phyloP scores from a whole-genome alignment of 2,888 invertebrate species.

The Latrodectus hesperus region DNA sequence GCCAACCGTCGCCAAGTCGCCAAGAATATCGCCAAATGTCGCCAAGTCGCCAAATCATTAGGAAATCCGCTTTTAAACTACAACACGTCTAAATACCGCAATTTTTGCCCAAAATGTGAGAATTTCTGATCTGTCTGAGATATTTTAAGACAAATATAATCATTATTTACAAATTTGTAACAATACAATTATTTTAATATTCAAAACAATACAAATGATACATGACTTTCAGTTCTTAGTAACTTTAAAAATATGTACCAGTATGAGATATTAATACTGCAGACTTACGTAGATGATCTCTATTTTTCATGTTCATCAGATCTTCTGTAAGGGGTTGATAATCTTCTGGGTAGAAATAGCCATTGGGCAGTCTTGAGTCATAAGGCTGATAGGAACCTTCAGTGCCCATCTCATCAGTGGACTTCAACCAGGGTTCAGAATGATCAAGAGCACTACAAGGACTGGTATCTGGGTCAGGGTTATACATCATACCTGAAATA shows the following conservation, averaged over 20 bases:
- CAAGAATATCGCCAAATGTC: too few species aligned
- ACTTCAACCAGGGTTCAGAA: constrained; percentile 63
- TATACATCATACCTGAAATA: constrained; percentile 56
- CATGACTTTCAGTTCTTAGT: background rate
- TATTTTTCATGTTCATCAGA: constrained; percentile 71
- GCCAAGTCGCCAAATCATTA: too few species aligned
- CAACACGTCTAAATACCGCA: too few species aligned
- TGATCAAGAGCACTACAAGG: constrained; percentile 65
- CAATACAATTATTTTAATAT: background rate
- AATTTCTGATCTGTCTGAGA: too few species aligned
- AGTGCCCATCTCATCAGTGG: constrained; percentile 74
- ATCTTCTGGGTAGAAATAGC: constrained; percentile 72
- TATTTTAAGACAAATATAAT: too few species aligned
- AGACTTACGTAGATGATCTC: constrained; percentile 72
- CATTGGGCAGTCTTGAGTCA: constrained; percentile 71
- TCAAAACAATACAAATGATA: background rate
- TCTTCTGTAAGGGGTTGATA: constrained; percentile 72
- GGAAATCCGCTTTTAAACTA: too few species aligned
- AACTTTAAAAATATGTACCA: background rate
- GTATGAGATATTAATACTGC: background rate
- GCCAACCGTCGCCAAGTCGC: too few species aligned
- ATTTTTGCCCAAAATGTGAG: too few species aligned
- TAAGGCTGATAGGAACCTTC: constrained; percentile 84
- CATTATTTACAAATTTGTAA: too few species aligned
- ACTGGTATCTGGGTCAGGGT: constrained; percentile 58